Base-by-base conservation (phyloP, 2,888 invertebrate genomes). In the Aphodius sticticus region DNA sequence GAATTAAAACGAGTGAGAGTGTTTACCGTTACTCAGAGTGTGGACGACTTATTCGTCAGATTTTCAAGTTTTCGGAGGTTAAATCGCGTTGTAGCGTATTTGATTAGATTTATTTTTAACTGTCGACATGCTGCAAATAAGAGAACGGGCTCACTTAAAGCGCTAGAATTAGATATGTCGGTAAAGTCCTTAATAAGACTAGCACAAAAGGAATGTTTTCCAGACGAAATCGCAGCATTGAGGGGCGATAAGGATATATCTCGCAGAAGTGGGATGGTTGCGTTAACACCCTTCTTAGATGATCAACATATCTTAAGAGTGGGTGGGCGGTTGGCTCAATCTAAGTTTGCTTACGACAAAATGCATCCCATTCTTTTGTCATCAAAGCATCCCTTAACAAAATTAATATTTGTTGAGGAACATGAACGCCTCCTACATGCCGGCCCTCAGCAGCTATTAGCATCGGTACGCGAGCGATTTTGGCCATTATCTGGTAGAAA, bases 401-500 rank as follows among this genome's bases (percentile, higher is more conserved):
- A 69, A 6, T 12, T 70, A 26, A 16, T 77, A n/a, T 16, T 70
- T 69, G 5, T 3, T 6, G 6, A 14, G 16, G 69, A 77, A 70
- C 77, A 36, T n/a, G 7, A 15, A 0, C 16, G 69, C 3, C 35
- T 77, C 2, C 15, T 70, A 2, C 77, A 77, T 15, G 69, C 36
- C 6, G 77, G 77, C 1, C 77, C 77, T 7, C 6, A 84, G 84
- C 9, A 81, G 82, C 4, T 78, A 2, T 14, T 78, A 5, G 0
- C 72, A 16, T 75, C 16, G 77, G 81, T 79, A 76, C 70, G 72
- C 4, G 83, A 36, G 37, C 26, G 35, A 38, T 78, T 79, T 77
- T 85, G 84, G 85, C 82, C 81, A 1, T 38, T 83, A 5, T 36
- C 79, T 7, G 84, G 83, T 9, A 77, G 81, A 81, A 79, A 78